Percentiles rank a stretch among this genome's conserved stretches.
Evolutionary conservation across 2,113 vertebrate genomes (phyloP).

Genomic region (Capricornis sumatraensis): DNA sequence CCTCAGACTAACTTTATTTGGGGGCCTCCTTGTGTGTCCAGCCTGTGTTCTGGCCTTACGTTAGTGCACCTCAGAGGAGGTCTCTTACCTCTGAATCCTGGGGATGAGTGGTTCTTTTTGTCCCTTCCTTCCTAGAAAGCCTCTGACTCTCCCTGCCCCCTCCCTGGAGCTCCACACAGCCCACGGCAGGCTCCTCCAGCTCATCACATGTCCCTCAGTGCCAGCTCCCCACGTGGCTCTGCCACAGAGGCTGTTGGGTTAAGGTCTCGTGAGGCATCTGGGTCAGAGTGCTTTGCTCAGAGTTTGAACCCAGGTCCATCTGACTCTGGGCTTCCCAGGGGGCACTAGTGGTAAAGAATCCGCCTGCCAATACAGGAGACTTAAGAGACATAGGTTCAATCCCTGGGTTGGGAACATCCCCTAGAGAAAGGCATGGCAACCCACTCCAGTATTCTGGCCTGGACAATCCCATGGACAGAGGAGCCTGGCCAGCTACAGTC

Average conservation of each 20-base stretch:
- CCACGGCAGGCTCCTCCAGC: accelerated
- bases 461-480: not conserved
- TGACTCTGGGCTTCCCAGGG: not conserved
- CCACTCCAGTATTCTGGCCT: not conserved
- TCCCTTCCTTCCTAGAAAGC: not conserved
- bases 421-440: not conserved
- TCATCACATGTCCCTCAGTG: too few relatives aligned
- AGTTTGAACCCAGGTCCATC: not conserved
- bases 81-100: not conserved
- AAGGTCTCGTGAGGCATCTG: not conserved
- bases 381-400: not conserved
- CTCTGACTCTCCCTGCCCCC: not conserved
- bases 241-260: accelerated
- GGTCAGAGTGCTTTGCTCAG: not conserved
- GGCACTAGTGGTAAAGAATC: not conserved
- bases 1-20: not conserved
- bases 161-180: not conserved
- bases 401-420: not conserved
- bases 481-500: not conserved
- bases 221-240: accelerated
- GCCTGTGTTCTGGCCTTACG: not conserved
- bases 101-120: not conserved
- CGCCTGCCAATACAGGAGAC: not conserved
- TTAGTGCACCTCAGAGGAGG: not conserved
- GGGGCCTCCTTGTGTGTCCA: not conserved